Evolutionary conservation across 1,140 invertebrate genomes (phyloP), one percentile per base, ranked within the genome.

Genomic region (Drosophila elegans): DNA sequence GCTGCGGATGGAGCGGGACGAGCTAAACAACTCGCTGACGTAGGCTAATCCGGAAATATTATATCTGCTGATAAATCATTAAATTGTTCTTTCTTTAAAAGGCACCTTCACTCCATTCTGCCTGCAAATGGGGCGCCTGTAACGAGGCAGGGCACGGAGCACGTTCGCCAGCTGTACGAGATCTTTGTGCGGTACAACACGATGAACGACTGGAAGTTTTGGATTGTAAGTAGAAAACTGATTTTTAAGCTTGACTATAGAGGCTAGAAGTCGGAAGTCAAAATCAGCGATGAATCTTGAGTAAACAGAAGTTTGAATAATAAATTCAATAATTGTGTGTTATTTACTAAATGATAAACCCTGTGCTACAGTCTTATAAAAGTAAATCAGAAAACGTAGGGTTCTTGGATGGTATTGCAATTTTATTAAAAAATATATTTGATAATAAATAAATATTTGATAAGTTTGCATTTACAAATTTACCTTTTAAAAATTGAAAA

Each of bases 151-250:
- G 95, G 97, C 77, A 96, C 96, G n/a, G 97, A 96, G 90, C 97
- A 97, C 92, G 97, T 99, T 94, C 97, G 96, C 78, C 97, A 98
- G 93, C 97, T 98, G 95, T 99, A 98, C 93, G 96, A 98, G 69
- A 95, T 97, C 41, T 98, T 99, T 93, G 97, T 99, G 11, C 94
- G 95, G 77, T 95, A 94, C 59, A 93, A 97, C 55, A 99, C 98
- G 13, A 94, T 96, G 84, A 95, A 96, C 90, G 98, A 99, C 93
- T 99, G 98, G 98, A 99, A 98, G 94, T 99, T 98, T 94, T 99
- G 97, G 97, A 98, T 99, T 94, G 98, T 98, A 88, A 91, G 91
- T 80, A 25, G 0, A 2, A 4, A 1, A 13, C 1, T 12, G 1
- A 6, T 16, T 3, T 27, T 41, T 21, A 21, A 21, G 11, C 3